Evolutionary conservation across 64 coral and sea anemone species (phyloP), one percentile per base, ranked within the genome.

Genomic region (Stylophora pistillata): DNA sequence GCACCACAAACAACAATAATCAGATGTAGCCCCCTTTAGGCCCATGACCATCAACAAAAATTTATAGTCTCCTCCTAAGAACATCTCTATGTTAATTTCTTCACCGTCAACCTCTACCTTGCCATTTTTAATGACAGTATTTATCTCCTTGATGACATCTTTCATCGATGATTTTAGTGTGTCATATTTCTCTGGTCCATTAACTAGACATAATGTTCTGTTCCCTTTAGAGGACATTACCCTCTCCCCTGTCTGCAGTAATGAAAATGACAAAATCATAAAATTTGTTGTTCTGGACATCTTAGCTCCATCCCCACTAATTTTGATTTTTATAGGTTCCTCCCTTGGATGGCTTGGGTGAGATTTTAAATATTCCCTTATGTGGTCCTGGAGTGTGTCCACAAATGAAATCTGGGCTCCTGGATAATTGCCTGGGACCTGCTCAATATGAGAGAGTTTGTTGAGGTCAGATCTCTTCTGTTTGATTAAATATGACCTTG

Each of bases 351-450:
- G 10, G 21, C 47, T 20, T 1, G 70, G 89, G 52, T 91, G 30
- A 11, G 21, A n/a, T 18, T 78, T 29, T 27, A 77, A 23, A 53
- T 76, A 77, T 14, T 88, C 77, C 17, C 10, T 85, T 30, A 89
- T 89, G 74, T 94, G 86, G 16, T 71, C 58, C 78, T 86, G 41
- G 11, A 89, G 71, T 20, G 91, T 93, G 10, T 73, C 77, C 21
- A 52, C 20, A 89, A 94, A 94, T 58, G 86, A 85, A 16, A 94
- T 80, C 53, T 94, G 87, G n/a, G 82, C 90, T 53, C 82, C 73
- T 54, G 81, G 81, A 65, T 76, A 77, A 12, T 92, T 30, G 3
- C 90, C 82, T 32, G 81, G 90, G 15, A 60, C 57, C 25, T 10
- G 28, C 54, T 86, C 81, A 77, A 86, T 85, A 11, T 78, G 73